A percentile compares a stretch with the other conserved stretches of the same genome.
Conservation (phyloP, 2,113 vertebrate genomes). For the Dendrocopos noguchii region DNA sequence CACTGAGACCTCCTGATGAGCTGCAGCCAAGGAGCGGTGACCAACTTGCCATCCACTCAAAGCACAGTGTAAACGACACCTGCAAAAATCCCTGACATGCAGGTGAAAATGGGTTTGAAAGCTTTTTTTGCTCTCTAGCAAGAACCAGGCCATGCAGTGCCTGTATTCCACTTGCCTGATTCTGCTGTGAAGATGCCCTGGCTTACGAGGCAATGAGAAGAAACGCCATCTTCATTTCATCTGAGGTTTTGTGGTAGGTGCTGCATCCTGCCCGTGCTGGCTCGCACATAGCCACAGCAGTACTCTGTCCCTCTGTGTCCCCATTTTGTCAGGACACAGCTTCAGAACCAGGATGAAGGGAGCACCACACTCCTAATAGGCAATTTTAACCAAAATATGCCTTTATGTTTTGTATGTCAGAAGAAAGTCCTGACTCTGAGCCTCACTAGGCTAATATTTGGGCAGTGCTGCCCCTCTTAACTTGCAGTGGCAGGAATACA, state of each 20-base stretch:
- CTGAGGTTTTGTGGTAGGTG: background rate
- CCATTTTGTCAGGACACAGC: background rate
- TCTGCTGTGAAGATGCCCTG: background rate
- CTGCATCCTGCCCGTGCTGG: background rate
- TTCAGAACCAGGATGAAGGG: background rate
- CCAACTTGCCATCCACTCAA: background rate
- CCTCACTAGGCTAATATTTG: background rate
- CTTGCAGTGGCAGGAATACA: background rate
- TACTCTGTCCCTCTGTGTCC: background rate
- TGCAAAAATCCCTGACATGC: background rate
- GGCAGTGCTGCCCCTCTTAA: background rate
- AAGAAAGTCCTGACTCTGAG: background rate
- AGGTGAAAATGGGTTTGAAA: background rate
- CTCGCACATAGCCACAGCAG: background rate
- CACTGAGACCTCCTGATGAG: background rate
- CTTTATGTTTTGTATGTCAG: background rate
- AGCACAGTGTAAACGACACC: background rate
- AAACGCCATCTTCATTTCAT: background rate
- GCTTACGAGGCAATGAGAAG: background rate
- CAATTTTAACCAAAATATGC: background rate
- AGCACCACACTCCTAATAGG: fast-evolving
- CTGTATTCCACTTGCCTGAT: background rate
- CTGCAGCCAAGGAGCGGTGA: background rate
- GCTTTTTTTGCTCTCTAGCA: background rate
- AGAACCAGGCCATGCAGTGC: background rate